These are phyloP conservation scores for Drosophila nasuta DNA, from an alignment of 1,140 invertebrate species.

Conservation along the genomic window DNA sequence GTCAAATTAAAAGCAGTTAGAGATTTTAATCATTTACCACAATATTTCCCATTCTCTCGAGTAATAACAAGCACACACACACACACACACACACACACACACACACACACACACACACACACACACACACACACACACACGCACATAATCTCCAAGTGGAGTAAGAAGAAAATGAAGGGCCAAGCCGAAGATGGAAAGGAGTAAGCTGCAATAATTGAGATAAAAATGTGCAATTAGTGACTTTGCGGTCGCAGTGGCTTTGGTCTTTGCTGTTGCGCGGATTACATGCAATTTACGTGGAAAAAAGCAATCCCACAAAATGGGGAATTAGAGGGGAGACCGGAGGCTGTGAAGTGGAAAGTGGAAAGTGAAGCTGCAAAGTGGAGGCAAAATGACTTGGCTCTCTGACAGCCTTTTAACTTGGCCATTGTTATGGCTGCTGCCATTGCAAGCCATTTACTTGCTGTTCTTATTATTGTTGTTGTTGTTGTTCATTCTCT, in stretches of 20 bases:
- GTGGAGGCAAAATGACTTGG: slow-evolving; percentile 16
- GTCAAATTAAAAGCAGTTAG: slow-evolving; percentile 43
- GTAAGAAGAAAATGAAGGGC: neutral
- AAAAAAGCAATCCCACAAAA: slow-evolving; percentile 37
- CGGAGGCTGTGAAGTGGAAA: neutral
- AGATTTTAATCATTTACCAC: slow-evolving; percentile 40
- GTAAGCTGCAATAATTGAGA: slow-evolving; percentile 78
- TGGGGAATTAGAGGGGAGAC: slow-evolving; percentile 6
- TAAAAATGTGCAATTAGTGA: slow-evolving; percentile 80
- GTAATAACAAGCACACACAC: slow-evolving; percentile 1
- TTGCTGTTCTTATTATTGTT: neutral
- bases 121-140: slow-evolving; percentile 3
- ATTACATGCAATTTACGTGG: slow-evolving; percentile 74
- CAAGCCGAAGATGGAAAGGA: slow-evolving; percentile 28
- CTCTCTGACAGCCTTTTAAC: slow-evolving; percentile 39
- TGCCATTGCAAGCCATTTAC: slow-evolving; percentile 11
- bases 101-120: slow-evolving; percentile 14
- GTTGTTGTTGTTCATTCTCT: too few relatives aligned
- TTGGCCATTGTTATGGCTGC: slow-evolving; percentile 51
- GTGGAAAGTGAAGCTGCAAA: neutral
- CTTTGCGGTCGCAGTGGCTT: slow-evolving; percentile 55
- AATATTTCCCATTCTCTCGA: slow-evolving; percentile 3
- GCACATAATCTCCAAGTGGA: slow-evolving; percentile 49
- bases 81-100: slow-evolving; percentile 8
- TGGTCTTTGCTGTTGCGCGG: slow-evolving; percentile 45